These are phyloP conservation scores for Pelobates cultripes DNA, from an alignment of 2,797 vertebrate species.

Conservation along the genomic window DNA sequence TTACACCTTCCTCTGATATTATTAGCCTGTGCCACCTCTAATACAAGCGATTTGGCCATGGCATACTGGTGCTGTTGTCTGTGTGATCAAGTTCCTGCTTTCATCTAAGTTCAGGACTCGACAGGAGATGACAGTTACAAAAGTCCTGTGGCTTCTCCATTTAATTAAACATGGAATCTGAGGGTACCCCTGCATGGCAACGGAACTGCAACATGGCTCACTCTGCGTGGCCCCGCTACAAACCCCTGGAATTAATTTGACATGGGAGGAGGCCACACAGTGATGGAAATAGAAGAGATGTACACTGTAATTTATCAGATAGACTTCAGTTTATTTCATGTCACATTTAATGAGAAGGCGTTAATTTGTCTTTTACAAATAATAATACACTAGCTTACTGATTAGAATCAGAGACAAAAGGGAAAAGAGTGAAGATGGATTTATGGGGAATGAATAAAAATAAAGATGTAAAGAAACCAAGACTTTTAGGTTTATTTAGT, in stretches of 20 bases:
- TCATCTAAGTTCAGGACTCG: slow-evolving; percentile 1
- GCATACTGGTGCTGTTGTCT: slow-evolving; percentile 22
- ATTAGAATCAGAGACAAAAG: not conserved
- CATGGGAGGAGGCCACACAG: not conserved
- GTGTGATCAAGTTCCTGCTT: slow-evolving; percentile 34
- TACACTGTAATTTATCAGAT: slow-evolving; percentile 50
- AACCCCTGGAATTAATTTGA: slow-evolving; percentile 45
- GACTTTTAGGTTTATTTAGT: no score
- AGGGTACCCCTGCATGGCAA: slow-evolving; percentile 28
- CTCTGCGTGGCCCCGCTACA: slow-evolving; percentile 43
- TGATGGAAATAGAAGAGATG: slow-evolving; percentile 37
- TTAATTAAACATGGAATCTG: slow-evolving; percentile 52
- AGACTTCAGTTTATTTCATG: slow-evolving; percentile 38
- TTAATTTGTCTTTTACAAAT: slow-evolving; percentile 6
- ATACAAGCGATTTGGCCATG: slow-evolving; percentile 9
- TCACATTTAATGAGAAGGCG: slow-evolving; percentile 41
- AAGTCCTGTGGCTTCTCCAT: slow-evolving; percentile 50
- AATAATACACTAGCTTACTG: not conserved
- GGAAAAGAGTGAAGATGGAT: not conserved
- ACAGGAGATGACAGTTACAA: slow-evolving; percentile 44
- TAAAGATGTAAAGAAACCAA: no score
- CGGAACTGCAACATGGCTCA: slow-evolving; percentile 46
- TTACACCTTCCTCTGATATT: no score
- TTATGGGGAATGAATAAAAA: no score
- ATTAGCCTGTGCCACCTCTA: slow-evolving; percentile 15